A percentile compares a stretch with the other conserved stretches of the same genome.
These are phyloP conservation scores for Antennarius striatus DNA, from an alignment of 2,113 vertebrate genomes.

Conservation along the genomic window DNA sequence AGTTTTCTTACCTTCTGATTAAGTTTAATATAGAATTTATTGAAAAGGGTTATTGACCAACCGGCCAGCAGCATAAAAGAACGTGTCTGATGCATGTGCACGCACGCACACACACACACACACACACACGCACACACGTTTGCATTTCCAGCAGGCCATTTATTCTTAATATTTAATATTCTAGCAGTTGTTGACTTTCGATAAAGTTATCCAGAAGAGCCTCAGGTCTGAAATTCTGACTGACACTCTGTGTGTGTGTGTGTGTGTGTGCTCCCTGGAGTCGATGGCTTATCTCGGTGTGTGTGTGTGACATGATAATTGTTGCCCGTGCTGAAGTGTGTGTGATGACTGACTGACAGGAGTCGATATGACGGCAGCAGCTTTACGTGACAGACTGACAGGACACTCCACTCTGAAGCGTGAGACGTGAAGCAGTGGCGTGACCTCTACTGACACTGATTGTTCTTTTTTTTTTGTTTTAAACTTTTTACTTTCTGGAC, in stretches of 20 bases:
- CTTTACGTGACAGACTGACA: constrained; percentile 42
- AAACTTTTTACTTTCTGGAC: background rate
- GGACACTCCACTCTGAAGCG: constrained; percentile 35
- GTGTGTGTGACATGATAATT: constrained; percentile 55
- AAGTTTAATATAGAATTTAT: no score
- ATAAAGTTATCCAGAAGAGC: constrained; percentile 69
- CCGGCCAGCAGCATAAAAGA: no score
- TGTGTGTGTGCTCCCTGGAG: background rate
- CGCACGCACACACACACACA: constrained; percentile 26
- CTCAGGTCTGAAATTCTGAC: constrained; percentile 56
- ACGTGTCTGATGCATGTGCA: background rate
- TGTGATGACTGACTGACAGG: constrained; percentile 32
- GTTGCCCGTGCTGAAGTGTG: constrained; percentile 38
- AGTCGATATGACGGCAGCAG: constrained; percentile 47
- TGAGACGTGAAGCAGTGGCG: background rate
- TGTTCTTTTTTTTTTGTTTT: constrained; percentile 1
- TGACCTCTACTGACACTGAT: no score
- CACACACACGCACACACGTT: constrained; percentile 19
- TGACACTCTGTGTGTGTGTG: constrained; percentile 41
- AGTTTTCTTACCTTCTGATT: no score
- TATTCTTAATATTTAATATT: constrained; percentile 73
- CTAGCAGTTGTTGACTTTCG: constrained; percentile 74
- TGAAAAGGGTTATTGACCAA: no score
- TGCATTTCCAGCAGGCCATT: constrained; percentile 65
- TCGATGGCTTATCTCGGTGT: constrained; percentile 44